These are phyloP conservation scores for Brachymystax lenok DNA, from an alignment of 2,797 vertebrate genomes.

Conservation along the genomic window DNA sequence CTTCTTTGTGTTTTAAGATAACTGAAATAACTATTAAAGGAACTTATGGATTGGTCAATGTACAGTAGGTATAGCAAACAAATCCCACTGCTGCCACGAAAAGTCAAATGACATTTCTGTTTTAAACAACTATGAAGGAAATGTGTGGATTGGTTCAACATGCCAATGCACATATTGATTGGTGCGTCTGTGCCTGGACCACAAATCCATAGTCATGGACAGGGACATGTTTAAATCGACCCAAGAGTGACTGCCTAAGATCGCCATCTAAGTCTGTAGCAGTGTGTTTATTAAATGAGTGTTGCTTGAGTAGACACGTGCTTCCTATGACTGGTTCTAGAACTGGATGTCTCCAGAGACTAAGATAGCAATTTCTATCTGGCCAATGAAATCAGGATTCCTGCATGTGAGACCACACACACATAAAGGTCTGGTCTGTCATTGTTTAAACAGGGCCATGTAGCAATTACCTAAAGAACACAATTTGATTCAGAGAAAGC, in stretches of 20 bases:
- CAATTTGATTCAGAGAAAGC: too few relatives aligned
- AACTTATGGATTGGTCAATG: constrained; percentile 40
- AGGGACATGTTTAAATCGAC: constrained; percentile 64
- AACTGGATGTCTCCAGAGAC: constrained; percentile 41
- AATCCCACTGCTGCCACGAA: background rate
- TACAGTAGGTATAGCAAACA: background rate
- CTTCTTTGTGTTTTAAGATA: constrained; percentile 45
- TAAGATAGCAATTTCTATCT: background rate
- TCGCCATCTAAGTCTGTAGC: background rate
- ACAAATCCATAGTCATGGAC: constrained; percentile 57
- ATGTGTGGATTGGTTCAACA: constrained; percentile 44
- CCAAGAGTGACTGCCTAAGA: constrained; percentile 1
- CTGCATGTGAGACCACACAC: constrained; percentile 20
- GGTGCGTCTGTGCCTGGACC: constrained; percentile 44
- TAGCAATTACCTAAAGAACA: constrained; percentile 35
- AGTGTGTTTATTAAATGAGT: constrained; percentile 28
- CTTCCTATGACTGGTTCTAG: constrained; percentile 26
- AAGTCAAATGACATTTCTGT: constrained; percentile 41
- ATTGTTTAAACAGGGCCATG: constrained; percentile 41
- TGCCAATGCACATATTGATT: constrained; percentile 62
- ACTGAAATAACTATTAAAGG: constrained; percentile 40
- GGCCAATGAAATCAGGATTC: constrained; percentile 22
- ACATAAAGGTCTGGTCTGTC: constrained; percentile 4
- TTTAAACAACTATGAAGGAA: constrained; percentile 56
- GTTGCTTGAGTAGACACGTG: constrained; percentile 35